Evolutionary conservation across 1,140 invertebrate species (phyloP).

Genomic region (Dendrolimus punctatus): DNA sequence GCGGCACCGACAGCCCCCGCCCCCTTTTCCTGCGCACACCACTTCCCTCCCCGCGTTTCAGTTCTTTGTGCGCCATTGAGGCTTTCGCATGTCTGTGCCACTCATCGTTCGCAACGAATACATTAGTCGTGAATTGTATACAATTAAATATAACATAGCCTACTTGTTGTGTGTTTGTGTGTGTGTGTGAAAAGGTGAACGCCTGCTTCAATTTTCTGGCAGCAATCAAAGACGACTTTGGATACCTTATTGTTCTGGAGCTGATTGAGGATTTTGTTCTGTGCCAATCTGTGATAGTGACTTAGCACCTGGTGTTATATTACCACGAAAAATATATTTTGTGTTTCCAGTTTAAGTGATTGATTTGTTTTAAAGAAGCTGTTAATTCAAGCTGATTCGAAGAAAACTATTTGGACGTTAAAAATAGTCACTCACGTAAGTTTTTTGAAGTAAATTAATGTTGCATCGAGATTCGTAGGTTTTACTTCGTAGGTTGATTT

Average conservation of each 20-base stretch:
- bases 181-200: constrained; percentile 49
- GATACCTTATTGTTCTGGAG: constrained; percentile 16
- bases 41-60: constrained; percentile 54
- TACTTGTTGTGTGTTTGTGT: constrained; percentile 45
- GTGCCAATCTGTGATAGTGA: constrained; percentile 22
- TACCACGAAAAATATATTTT: background rate
- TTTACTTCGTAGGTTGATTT: too few relatives aligned
- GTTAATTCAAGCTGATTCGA: constrained; percentile 6
- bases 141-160: constrained; percentile 36
- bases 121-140: constrained; percentile 39
- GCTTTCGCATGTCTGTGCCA: constrained; percentile 44
- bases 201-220: constrained; percentile 38
- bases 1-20: constrained; percentile 28
- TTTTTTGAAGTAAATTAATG: too few relatives aligned
- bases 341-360: constrained; percentile 5
- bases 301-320: constrained; percentile 9
- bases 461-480: too few relatives aligned
- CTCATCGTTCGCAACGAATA: constrained; percentile 31
- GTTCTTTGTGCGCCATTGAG: constrained; percentile 63
- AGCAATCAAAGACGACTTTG: constrained; percentile 36
- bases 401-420: too few relatives aligned
- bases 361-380: constrained; percentile 4
- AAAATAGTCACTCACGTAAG: too few relatives aligned
- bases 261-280: constrained; percentile 42
- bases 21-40: constrained; percentile 37